Percentiles rank a stretch among this genome's conserved stretches.
Conservation (phyloP, 2,113 vertebrate species). For the Amphilophus citrinellus region DNA sequence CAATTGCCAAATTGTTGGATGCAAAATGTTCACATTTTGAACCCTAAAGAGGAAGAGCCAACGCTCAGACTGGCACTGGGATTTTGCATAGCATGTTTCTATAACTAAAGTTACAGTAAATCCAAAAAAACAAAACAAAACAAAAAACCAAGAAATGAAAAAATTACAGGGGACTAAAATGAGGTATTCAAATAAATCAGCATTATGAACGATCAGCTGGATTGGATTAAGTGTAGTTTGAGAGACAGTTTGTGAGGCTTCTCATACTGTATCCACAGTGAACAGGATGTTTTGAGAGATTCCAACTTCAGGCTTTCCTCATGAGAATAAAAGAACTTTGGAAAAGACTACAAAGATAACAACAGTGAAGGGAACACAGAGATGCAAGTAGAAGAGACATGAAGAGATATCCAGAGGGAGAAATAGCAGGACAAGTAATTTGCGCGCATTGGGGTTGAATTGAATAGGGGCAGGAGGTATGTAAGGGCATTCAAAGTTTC, state of each 20-base stretch:
- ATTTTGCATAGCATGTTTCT: neutral
- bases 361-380: neutral
- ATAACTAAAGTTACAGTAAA: neutral
- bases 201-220: neutral
- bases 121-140: neutral
- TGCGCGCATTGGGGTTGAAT: neutral
- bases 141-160: neutral
- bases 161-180: neutral
- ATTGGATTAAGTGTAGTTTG: constrained; percentile 9
- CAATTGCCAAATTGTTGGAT: neutral
- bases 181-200: neutral
- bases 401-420: constrained; percentile 8
- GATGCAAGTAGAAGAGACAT: constrained; percentile 4
- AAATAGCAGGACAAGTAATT: constrained; percentile 19
- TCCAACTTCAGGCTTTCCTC: constrained; percentile 23
- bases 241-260: neutral
- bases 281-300: constrained; percentile 16
- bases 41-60: neutral
- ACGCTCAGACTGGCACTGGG: neutral
- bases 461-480: constrained; percentile 4
- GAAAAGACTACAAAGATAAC: constrained; percentile 35
- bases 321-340: constrained; percentile 27
- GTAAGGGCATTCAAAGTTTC: constrained; percentile 11
- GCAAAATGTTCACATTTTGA: neutral
- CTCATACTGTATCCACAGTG: neutral